Evolutionary conservation across 1,140 invertebrate species (phyloP).

Genomic region (Myzus persicae): DNA sequence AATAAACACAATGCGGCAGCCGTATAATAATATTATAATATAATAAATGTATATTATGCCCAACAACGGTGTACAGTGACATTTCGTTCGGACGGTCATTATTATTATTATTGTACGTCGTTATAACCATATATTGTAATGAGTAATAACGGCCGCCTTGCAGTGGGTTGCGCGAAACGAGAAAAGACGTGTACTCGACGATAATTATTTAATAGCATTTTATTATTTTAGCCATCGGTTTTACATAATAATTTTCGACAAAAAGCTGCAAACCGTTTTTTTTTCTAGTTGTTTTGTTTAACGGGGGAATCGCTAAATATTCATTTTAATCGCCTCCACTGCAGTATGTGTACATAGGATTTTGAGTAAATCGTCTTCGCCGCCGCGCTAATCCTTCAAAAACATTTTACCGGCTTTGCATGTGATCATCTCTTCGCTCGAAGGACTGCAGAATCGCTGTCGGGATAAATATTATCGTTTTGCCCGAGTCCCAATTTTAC

Average conservation of each 20-base stretch:
- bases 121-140: background rate
- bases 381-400: background rate
- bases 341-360: background rate
- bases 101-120: background rate
- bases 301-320: background rate
- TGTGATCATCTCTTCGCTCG: background rate
- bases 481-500: background rate
- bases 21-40: background rate
- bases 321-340: background rate
- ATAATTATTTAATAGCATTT: background rate
- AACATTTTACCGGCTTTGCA: background rate
- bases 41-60: background rate
- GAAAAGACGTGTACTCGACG: background rate
- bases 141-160: background rate
- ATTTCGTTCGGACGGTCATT: background rate
- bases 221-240: background rate
- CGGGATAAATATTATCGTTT: background rate
- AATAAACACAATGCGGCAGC: background rate
- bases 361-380: background rate
- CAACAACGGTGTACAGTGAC: background rate
- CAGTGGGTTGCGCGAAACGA: background rate
- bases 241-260: background rate
- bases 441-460: background rate
- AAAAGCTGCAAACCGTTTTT: background rate
- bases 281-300: background rate